These are phyloP conservation scores for Ploceus nigricollis DNA, from an alignment of 2,113 vertebrate species.

Conservation along the genomic window DNA sequence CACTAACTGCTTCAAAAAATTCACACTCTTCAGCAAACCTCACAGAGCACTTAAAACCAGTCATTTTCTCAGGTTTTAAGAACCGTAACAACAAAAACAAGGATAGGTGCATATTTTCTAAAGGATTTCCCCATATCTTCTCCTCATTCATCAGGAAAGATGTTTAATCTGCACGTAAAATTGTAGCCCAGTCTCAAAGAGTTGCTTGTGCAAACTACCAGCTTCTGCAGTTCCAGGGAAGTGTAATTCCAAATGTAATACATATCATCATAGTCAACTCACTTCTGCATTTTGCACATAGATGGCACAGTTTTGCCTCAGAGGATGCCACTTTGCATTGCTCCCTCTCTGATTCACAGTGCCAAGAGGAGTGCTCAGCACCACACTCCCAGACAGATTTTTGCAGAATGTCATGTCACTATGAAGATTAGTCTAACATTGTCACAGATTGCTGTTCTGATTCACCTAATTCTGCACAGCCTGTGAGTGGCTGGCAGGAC, in stretches of 20 bases:
- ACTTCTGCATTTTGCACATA: not conserved
- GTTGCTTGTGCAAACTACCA: not conserved
- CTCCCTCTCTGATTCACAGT: not conserved
- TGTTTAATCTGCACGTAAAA: not conserved
- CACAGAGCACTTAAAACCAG: not conserved
- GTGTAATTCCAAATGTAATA: not conserved
- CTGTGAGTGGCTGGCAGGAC: not conserved
- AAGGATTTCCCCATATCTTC: not conserved
- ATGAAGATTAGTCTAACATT: fast-evolving
- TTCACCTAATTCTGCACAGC: not conserved
- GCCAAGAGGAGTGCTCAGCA: fast-evolving
- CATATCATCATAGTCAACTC: too few relatives aligned
- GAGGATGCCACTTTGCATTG: fast-evolving
- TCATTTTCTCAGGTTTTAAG: not conserved
- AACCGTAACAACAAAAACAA: not conserved
- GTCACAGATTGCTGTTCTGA: not conserved
- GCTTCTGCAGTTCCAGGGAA: not conserved
- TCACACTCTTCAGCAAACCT: not conserved
- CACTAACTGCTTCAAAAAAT: not conserved
- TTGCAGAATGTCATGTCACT: not conserved
- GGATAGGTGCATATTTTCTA: not conserved
- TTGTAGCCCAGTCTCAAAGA: not conserved
- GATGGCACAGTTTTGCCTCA: not conserved
- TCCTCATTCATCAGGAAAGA: not conserved
- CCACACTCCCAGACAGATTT: not conserved